phyloP scores from a whole-genome alignment of 2,888 invertebrate species.

The Xestia c-nigrum region DNA sequence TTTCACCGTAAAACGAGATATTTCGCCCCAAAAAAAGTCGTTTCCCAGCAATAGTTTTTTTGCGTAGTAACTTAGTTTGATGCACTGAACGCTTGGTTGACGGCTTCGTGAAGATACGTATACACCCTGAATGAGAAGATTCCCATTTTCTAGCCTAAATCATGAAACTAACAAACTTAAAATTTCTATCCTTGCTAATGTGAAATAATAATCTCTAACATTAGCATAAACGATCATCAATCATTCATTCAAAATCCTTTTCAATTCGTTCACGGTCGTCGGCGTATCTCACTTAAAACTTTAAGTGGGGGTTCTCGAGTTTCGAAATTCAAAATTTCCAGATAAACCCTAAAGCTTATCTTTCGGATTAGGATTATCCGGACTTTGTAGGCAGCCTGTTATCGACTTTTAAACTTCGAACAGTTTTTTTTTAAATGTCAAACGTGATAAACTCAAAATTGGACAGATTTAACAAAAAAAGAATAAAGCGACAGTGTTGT shows the following conservation, averaged over 20 bases:
- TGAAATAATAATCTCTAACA: slow-evolving; percentile 15
- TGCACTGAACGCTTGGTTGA: no score
- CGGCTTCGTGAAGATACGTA: no score
- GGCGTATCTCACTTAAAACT: slow-evolving; percentile 45
- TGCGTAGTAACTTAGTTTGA: no score
- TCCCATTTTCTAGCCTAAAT: no score
- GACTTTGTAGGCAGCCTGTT: slow-evolving; percentile 51
- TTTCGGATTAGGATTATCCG: slow-evolving; percentile 58
- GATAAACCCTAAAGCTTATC: slow-evolving; percentile 62
- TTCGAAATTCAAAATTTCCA: slow-evolving; percentile 57
- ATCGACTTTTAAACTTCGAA: slow-evolving; percentile 54
- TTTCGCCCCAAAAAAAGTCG: no score
- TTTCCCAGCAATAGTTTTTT: no score
- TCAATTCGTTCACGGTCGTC: slow-evolving; percentile 50
- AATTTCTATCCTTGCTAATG: background rate
- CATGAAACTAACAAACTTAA: background rate
- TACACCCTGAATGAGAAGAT: no score
- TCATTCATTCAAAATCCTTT: slow-evolving; percentile 51
- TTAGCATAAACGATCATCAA: slow-evolving; percentile 29
- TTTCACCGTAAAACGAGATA: no score
- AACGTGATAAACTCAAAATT: slow-evolving; percentile 38
- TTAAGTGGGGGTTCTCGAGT: slow-evolving; percentile 53
- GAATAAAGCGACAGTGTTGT: background rate
- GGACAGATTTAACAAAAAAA: background rate
- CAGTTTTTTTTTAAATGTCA: slow-evolving; percentile 44